These are phyloP conservation scores for Melolontha melolontha DNA, from an alignment of 2,888 invertebrate species.

Conservation along the genomic window DNA sequence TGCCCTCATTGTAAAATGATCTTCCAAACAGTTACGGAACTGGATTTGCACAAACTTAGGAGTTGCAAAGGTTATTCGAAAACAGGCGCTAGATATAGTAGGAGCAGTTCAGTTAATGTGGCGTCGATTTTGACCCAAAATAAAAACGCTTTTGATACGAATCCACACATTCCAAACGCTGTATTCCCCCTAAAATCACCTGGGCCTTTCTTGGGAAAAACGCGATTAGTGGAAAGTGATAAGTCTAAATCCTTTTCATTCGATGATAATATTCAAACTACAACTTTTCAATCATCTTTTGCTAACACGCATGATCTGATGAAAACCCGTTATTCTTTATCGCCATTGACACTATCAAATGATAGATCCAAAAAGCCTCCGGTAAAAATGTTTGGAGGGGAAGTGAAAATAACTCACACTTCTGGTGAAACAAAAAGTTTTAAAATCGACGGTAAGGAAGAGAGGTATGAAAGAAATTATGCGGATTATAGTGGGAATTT, in stretches of 20 bases:
- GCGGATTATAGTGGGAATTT: constrained; percentile 59
- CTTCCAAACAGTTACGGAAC: constrained; percentile 83
- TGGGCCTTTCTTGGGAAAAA: constrained; percentile 85
- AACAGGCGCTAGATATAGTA: constrained; percentile 60
- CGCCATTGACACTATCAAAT: constrained; percentile 55
- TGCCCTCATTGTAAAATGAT: constrained; percentile 84
- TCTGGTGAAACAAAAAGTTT: constrained; percentile 75
- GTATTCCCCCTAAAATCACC: constrained; percentile 80
- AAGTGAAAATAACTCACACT: constrained; percentile 80
- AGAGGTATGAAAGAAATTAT: constrained; percentile 54
- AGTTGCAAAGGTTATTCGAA: constrained; percentile 77
- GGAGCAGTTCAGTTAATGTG: constrained; percentile 65
- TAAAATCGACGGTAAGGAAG: constrained; percentile 60
- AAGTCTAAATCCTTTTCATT: constrained; percentile 64
- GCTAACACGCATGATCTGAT: constrained; percentile 46
- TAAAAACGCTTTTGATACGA: constrained; percentile 64
- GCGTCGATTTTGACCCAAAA: constrained; percentile 65
- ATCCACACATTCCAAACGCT: constrained; percentile 61
- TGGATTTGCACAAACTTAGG: constrained; percentile 83
- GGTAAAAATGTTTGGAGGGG: constrained; percentile 81
- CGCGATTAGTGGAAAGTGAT: constrained; percentile 78
- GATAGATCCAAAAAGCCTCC: constrained; percentile 60
- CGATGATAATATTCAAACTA: constrained; percentile 58
- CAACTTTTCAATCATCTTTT: constrained; percentile 46
- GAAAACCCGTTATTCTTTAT: constrained; percentile 54